phyloP scores from a whole-genome alignment of 2,888 invertebrate genomes.

The Nebria salina region DNA sequence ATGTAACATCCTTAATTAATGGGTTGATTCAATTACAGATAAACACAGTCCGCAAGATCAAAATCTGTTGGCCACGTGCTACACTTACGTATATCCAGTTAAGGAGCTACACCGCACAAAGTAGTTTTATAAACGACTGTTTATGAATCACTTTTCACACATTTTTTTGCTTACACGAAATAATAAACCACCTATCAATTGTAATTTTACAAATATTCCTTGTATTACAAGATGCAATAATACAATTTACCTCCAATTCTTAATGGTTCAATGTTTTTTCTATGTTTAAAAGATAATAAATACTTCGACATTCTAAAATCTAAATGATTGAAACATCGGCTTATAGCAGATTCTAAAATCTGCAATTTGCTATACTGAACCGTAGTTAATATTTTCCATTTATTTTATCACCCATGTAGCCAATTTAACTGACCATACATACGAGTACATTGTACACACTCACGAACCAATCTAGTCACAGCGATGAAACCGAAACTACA shows the following conservation, averaged over 20 bases:
- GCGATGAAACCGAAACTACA: background rate
- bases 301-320: too few relatives aligned
- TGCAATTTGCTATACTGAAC: too few relatives aligned
- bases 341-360: too few relatives aligned
- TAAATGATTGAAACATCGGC: too few relatives aligned
- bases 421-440: background rate
- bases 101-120: constrained; percentile 24
- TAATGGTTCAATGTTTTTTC: too few relatives aligned
- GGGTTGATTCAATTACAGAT: constrained; percentile 42
- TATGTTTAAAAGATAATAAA: too few relatives aligned
- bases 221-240: too few relatives aligned
- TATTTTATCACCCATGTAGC: background rate
- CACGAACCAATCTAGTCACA: background rate
- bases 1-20: constrained; percentile 40
- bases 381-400: too few relatives aligned
- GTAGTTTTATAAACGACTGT: constrained; percentile 29
- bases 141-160: constrained; percentile 3
- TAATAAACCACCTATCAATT: too few relatives aligned
- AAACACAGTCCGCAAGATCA: constrained; percentile 14
- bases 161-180: background rate
- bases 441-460: background rate
- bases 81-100: background rate
- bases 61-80: constrained; percentile 16
- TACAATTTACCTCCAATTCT: too few relatives aligned
- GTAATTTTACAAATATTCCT: too few relatives aligned